phyloP scores from a whole-genome alignment of 2,113 vertebrate genomes.

The Fregetta grallaria region DNA sequence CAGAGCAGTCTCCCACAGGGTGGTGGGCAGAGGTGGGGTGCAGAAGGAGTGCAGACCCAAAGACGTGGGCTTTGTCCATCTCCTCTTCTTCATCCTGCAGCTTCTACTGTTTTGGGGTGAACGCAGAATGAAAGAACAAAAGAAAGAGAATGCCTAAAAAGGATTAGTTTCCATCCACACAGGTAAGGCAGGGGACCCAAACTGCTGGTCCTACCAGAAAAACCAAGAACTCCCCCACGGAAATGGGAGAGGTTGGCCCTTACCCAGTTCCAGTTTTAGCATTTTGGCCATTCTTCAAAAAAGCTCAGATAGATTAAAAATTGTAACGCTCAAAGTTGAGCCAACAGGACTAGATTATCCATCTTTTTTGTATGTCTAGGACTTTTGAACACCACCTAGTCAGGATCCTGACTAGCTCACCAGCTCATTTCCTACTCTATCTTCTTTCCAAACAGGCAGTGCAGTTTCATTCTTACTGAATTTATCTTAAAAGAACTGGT shows the following conservation, averaged over 20 bases:
- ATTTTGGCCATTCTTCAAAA: neutral
- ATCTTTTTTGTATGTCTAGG: neutral
- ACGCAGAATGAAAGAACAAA: neutral
- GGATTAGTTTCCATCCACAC: neutral
- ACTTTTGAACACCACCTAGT: neutral
- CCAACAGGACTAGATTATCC: neutral
- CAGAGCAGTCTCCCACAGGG: neutral
- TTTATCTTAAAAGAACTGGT: neutral
- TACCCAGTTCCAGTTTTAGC: neutral
- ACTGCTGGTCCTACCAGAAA: neutral
- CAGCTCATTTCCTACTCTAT: neutral
- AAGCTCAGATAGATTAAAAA: neutral
- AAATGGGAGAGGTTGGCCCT: neutral
- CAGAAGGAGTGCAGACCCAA: neutral
- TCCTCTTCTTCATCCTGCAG: neutral
- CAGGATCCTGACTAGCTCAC: neutral
- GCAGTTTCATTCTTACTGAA: neutral
- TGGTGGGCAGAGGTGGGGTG: neutral
- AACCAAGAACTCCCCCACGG: neutral
- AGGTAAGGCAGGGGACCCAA: neutral
- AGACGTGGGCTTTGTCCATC: neutral
- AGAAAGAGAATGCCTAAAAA: neutral
- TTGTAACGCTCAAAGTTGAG: neutral
- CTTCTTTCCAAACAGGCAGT: neutral
- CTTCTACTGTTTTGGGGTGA: neutral